A percentile compares a stretch with the other conserved stretches of the same genome.
Evolutionary conservation across 53 echinoderm and acorn worm species (phyloP).

Genomic region (Arbacia lixula): DNA sequence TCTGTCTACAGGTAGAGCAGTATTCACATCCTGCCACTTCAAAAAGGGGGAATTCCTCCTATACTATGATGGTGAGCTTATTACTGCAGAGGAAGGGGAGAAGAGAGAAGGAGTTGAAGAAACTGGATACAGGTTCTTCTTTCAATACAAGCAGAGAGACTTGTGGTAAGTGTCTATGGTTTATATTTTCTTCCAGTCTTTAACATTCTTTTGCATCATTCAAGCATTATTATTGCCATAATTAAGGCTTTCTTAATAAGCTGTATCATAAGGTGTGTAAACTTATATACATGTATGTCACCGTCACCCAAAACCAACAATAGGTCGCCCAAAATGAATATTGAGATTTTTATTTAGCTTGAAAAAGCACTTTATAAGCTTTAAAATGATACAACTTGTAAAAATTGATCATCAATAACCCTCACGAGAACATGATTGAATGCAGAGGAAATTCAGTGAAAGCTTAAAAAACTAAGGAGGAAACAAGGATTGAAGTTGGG

Average conservation of each 20-base stretch:
- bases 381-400: too few species aligned
- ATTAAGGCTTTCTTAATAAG: conserved; percentile 4
- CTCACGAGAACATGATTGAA: too few species aligned
- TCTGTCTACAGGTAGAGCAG: conserved; percentile 57
- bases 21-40: conserved; percentile 47
- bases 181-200: conserved; percentile 1
- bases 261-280: conserved; percentile 2
- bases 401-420: too few species aligned
- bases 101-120: conserved; percentile 43
- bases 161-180: background rate
- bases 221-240: background rate
- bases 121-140: conserved; percentile 56
- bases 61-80: conserved; percentile 50
- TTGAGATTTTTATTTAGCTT: too few species aligned
- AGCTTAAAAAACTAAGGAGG: too few species aligned
- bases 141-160: background rate
- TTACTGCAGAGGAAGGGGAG: conserved; percentile 60
- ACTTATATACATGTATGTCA: background rate
- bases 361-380: too few species aligned
- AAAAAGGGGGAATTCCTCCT: conserved; percentile 66
- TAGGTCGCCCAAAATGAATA: too few species aligned
- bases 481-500: too few species aligned
- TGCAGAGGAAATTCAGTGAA: too few species aligned
- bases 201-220: background rate
- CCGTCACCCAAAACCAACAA: too few species aligned